phyloP scores from a whole-genome alignment of 1,140 invertebrate species.

The Gryon sp. region DNA sequence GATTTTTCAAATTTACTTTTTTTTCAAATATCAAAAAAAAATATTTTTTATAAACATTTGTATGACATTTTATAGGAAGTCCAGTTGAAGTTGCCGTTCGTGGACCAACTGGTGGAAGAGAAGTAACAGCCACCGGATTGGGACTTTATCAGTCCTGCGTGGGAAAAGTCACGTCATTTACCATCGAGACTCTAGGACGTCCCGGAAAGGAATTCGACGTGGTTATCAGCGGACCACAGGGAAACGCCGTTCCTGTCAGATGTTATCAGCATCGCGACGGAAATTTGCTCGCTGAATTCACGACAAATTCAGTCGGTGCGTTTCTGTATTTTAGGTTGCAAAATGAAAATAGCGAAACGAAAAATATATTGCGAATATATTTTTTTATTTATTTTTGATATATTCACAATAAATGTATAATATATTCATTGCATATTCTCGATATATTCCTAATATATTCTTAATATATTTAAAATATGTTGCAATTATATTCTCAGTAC shows the following conservation, averaged over 20 bases:
- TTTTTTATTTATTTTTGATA: no score
- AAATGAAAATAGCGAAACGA: no score
- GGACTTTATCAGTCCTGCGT: constrained; percentile 91
- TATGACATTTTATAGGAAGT: constrained; percentile 81
- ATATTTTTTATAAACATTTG: no score
- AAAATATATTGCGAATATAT: no score
- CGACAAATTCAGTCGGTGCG: constrained; percentile 85
- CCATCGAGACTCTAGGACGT: constrained; percentile 91
- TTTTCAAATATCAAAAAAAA: background rate
- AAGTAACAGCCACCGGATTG: constrained; percentile 88
- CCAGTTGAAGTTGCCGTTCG: constrained; percentile 97
- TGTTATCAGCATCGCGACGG: constrained; percentile 98
- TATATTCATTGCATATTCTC: no score
- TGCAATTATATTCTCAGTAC: no score
- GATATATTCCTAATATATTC: no score
- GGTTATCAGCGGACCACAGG: constrained; percentile 91
- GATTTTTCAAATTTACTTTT: background rate
- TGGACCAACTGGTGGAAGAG: constrained; percentile 96
- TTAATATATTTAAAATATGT: no score
- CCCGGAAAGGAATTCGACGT: constrained; percentile 94
- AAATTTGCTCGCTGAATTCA: constrained; percentile 94
- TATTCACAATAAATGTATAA: no score
- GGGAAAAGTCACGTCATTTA: constrained; percentile 90
- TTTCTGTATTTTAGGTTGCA: no score
- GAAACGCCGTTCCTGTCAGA: constrained; percentile 93